Percentiles rank a stretch among this genome's conserved stretches.
phyloP scores from a whole-genome alignment of 2,797 vertebrate genomes.

The Cercopithecus hamlyni region DNA sequence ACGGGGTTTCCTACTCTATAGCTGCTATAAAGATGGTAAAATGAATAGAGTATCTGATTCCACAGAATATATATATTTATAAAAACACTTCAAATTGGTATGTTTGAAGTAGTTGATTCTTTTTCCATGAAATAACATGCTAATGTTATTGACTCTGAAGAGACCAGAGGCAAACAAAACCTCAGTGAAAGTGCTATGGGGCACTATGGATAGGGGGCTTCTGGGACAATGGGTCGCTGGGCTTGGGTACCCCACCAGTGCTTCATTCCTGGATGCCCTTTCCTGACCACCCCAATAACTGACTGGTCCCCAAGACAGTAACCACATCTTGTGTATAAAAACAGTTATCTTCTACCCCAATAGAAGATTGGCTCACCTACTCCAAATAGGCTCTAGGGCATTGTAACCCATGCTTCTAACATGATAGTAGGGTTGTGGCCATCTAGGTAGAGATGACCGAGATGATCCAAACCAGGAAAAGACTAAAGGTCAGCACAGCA shows the following conservation, averaged over 20 bases:
- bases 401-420: not conserved
- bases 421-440: not conserved
- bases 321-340: not conserved
- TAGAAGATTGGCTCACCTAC: not conserved
- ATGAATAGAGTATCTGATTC: not conserved
- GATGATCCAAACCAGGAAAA: not conserved
- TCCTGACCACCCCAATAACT: not conserved
- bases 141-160: not conserved
- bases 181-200: not conserved
- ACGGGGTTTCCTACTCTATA: not conserved
- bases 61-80: not conserved
- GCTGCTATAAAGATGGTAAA: not conserved
- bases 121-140: not conserved
- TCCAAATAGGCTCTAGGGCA: not conserved
- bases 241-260: not conserved
- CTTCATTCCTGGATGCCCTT: not conserved
- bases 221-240: not conserved
- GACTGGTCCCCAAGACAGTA: not conserved
- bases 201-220: not conserved
- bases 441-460: not conserved
- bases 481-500: not conserved
- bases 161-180: not conserved
- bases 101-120: not conserved
- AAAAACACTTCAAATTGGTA: not conserved
- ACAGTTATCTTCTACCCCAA: not conserved